Conservation (phyloP, 2,113 vertebrate genomes). For the Mormoops blainvillei region DNA sequence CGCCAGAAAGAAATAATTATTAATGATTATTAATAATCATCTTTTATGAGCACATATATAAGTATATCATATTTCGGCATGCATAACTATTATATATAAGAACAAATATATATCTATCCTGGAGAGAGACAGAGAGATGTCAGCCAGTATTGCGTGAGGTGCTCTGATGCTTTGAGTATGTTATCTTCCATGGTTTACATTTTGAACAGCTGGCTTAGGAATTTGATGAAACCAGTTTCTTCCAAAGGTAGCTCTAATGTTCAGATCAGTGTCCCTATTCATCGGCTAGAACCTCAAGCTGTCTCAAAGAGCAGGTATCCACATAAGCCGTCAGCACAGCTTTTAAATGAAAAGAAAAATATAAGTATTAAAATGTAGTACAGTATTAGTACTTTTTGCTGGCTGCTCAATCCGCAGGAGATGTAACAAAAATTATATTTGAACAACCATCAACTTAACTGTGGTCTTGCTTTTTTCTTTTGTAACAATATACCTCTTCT, state of each 20-base stretch:
- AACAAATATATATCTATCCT: neutral
- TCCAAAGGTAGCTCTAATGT: neutral
- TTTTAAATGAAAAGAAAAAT: neutral
- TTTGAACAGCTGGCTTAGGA: neutral
- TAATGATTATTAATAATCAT: neutral
- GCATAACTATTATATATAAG: neutral
- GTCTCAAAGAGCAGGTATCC: neutral
- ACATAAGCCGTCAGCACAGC: neutral
- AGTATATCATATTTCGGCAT: neutral
- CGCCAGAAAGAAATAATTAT: neutral
- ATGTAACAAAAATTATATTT: neutral
- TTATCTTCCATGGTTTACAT: neutral
- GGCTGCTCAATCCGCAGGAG: neutral
- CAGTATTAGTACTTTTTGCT: neutral
- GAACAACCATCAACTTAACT: neutral
- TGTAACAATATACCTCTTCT: constrained; percentile 43
- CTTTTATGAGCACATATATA: neutral
- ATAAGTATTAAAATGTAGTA: neutral
- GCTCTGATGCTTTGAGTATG: neutral
- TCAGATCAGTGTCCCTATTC: neutral
- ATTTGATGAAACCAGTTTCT: neutral
- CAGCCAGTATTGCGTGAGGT: neutral
- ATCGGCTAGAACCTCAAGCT: neutral
- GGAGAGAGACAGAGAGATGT: neutral
- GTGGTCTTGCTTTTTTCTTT: constrained; percentile 59